These are phyloP conservation scores for Drosophila orena DNA, from an alignment of 1,140 invertebrate species.

Conservation along the genomic window DNA sequence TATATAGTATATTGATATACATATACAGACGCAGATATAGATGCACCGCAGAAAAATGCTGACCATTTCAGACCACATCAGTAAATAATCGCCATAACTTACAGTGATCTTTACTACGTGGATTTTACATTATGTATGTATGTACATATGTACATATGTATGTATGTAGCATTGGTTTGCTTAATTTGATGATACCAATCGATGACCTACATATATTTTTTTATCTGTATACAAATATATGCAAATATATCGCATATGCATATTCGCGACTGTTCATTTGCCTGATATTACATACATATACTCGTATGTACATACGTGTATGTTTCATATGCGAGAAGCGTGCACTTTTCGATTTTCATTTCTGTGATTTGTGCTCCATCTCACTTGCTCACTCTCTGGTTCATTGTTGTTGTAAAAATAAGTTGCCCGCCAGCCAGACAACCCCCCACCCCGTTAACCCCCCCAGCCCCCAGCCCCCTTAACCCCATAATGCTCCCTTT, in stretches of 20 bases:
- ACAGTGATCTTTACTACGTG: too few species aligned
- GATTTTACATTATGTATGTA: too few species aligned
- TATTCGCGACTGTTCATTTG: slow-evolving; percentile 25
- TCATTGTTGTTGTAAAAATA: slow-evolving; percentile 81
- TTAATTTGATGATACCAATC: too few species aligned
- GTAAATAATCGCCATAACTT: not conserved
- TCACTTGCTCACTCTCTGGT: slow-evolving; percentile 13
- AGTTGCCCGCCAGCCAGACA: slow-evolving; percentile 51
- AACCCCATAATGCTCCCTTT: slow-evolving; percentile 23
- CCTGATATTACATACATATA: slow-evolving; percentile 44
- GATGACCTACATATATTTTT: not conserved
- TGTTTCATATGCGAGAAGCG: slow-evolving; percentile 30
- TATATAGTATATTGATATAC: slow-evolving; percentile 27
- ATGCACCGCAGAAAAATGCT: not conserved
- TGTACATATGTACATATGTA: too few species aligned
- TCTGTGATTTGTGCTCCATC: slow-evolving; percentile 62
- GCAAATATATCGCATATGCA: slow-evolving; percentile 6
- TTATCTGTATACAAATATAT: not conserved
- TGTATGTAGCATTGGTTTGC: too few species aligned
- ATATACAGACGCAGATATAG: slow-evolving; percentile 13
- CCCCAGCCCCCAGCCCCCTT: not conserved
- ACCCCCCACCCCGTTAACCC: not conserved
- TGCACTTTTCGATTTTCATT: slow-evolving; percentile 81
- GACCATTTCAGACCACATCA: not conserved
- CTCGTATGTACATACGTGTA: too few species aligned